phyloP scores from a whole-genome alignment of 35 echinoderm and acorn worm genomes.

The Apostichopus japonicus region DNA sequence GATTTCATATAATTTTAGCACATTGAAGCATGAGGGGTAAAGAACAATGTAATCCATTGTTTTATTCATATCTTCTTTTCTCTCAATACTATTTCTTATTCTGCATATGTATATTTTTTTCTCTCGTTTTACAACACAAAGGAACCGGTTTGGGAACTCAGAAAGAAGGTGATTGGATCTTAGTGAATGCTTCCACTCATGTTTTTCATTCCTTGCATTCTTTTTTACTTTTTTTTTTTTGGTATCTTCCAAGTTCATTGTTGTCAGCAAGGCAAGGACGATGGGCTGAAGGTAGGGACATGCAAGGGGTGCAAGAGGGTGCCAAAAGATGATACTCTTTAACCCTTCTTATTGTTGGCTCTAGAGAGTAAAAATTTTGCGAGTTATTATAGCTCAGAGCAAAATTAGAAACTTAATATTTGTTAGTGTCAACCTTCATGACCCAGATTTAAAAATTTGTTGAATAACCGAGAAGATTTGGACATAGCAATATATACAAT shows the following conservation, averaged over 20 bases:
- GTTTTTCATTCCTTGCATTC: not conserved
- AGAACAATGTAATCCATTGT: not conserved
- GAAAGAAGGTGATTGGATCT: conserved; percentile 57
- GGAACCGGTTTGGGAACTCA: conserved; percentile 61
- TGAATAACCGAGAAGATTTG: no score
- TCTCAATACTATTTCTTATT: not conserved
- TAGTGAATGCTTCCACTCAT: not conserved
- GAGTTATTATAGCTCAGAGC: no score
- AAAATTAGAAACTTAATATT: no score
- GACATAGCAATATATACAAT: no score
- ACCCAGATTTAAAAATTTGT: no score
- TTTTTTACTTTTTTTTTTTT: not conserved
- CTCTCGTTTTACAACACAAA: conserved; percentile 17
- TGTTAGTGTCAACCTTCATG: no score
- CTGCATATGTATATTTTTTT: conserved; percentile 2
- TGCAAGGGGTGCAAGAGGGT: no score
- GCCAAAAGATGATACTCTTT: no score
- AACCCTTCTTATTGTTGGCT: no score
- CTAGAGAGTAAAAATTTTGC: no score
- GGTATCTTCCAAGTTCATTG: not conserved
- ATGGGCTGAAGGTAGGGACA: no score
- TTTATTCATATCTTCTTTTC: not conserved
- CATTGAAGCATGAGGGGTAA: not conserved
- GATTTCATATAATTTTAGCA: not conserved
- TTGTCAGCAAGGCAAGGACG: not conserved